Evolutionary conservation across 2,797 vertebrate genomes (phyloP).

Genomic region (Falco concolor): DNA sequence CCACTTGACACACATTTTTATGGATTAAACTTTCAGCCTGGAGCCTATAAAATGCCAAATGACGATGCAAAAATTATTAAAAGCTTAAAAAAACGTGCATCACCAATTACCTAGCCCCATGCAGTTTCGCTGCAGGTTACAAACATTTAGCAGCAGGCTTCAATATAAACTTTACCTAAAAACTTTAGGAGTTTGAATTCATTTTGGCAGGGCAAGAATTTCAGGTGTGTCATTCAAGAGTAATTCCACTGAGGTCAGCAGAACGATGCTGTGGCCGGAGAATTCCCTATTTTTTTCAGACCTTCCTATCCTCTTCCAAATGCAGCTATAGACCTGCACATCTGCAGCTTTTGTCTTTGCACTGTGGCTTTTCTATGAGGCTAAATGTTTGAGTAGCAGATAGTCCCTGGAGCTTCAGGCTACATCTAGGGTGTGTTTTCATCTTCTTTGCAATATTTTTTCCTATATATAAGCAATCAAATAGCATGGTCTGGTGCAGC

Average conservation of each 20-base stretch:
- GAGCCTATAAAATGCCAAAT: not conserved
- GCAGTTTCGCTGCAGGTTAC: not conserved
- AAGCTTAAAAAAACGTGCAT: not conserved
- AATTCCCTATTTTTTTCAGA: not conserved
- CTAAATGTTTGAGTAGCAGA: not conserved
- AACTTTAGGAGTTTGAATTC: not conserved
- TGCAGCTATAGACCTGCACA: fast-evolving
- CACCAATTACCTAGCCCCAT: not conserved
- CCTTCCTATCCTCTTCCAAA: not conserved
- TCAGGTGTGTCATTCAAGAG: not conserved
- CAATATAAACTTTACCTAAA: not conserved
- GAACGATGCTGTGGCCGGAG: not conserved
- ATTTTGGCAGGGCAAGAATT: not conserved
- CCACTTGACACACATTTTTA: not conserved
- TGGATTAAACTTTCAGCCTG: not conserved
- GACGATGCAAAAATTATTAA: not conserved
- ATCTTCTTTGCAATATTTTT: not conserved
- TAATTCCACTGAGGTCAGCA: not conserved
- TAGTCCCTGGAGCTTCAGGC: not conserved
- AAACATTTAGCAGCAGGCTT: not conserved
- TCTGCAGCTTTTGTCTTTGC: not conserved
- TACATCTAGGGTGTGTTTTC: not conserved
- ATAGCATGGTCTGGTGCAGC: fast-evolving
- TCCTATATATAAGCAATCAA: not conserved
- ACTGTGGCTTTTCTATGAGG: not conserved